These are phyloP conservation scores for Bolinopsis microptera DNA, from an alignment of 37 sponge, comb jelly and placozoan species.

Conservation along the genomic window DNA sequence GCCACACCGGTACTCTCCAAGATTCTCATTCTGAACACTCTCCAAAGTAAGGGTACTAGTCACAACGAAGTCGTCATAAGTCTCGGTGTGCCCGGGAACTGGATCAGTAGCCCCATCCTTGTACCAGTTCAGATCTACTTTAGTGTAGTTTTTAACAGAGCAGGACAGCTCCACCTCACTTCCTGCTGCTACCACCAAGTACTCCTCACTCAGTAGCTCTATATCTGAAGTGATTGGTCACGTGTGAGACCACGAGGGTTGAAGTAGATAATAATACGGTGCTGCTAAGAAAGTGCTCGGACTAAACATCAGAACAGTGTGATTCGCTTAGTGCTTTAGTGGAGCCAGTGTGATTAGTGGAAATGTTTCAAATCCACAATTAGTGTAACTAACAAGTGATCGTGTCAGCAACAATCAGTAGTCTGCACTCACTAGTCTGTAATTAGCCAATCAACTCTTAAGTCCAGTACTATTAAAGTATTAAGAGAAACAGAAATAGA, in stretches of 20 bases:
- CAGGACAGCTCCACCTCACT: neutral
- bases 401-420: no score
- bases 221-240: slow-evolving; percentile 15
- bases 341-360: neutral
- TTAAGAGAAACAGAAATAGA: no score
- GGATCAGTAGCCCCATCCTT: neutral
- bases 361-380: neutral
- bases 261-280: neutral
- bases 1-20: slow-evolving; percentile 43
- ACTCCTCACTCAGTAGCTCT: slow-evolving; percentile 36
- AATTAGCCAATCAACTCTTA: no score
- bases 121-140: neutral
- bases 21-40: neutral
- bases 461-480: no score
- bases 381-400: no score
- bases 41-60: neutral
- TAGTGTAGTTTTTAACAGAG: slow-evolving; percentile 13
- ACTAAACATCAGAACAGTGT: no score
- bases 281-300: no score
- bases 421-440: no score
- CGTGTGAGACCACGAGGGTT: neutral
- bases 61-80: neutral
- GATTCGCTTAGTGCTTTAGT: no score
- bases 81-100: neutral
- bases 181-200: neutral